Percentiles rank a stretch among this genome's conserved stretches.
phyloP scores from a whole-genome alignment of 2,888 invertebrate genomes.

The Oconnorella tubifera region DNA sequence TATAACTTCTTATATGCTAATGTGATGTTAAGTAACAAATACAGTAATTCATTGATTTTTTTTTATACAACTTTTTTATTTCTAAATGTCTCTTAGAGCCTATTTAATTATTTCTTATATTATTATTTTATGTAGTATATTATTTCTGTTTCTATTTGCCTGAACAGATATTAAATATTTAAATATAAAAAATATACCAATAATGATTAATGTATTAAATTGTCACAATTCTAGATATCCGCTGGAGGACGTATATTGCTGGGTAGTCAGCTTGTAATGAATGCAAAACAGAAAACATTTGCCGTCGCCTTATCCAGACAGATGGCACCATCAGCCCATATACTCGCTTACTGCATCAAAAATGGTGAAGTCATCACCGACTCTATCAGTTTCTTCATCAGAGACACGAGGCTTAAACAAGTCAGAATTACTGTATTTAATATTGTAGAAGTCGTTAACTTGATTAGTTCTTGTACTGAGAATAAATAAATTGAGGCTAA shows the following conservation, averaged over 20 bases:
- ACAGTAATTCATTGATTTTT: conserved; percentile 1
- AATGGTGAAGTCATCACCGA: conserved; percentile 79
- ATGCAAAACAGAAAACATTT: conserved; percentile 49
- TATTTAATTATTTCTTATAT: neutral
- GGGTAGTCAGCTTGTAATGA: conserved; percentile 77
- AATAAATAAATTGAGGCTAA: too few relatives aligned
- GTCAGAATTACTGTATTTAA: too few relatives aligned
- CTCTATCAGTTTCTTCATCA: conserved; percentile 86
- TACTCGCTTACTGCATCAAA: conserved; percentile 76
- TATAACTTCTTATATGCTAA: too few relatives aligned
- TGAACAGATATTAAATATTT: neutral
- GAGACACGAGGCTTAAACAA: conserved; percentile 70
- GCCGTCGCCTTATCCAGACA: conserved; percentile 58
- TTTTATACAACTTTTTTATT: too few relatives aligned
- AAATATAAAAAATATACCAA: too few relatives aligned
- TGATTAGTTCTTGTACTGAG: too few relatives aligned
- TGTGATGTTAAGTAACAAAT: neutral
- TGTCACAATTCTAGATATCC: conserved; percentile 62
- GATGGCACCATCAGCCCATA: conserved; percentile 78
- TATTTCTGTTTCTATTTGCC: neutral
- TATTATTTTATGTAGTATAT: conserved; percentile 7
- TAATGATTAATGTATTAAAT: neutral
- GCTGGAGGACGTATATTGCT: conserved; percentile 83
- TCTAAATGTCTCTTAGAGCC: too few relatives aligned
- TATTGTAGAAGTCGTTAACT: too few relatives aligned